Conservation (phyloP, 2,797 vertebrate genomes). For the Myotis pilosus region DNA sequence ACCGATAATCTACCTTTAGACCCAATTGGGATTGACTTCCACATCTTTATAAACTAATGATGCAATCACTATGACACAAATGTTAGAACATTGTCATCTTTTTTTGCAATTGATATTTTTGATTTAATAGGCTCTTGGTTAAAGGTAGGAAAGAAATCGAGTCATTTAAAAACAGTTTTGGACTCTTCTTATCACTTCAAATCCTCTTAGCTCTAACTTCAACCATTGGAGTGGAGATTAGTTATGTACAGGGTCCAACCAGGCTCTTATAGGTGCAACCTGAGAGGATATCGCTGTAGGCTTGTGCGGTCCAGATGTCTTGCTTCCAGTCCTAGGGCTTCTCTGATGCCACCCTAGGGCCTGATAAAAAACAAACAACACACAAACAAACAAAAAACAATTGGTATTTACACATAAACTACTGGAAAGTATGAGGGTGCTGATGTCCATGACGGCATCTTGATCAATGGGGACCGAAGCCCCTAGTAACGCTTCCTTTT, state of each 20-base stretch:
- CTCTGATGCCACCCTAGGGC: not conserved
- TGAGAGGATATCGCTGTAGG: not conserved
- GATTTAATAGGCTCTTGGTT: not conserved
- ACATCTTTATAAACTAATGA: conserved; percentile 12
- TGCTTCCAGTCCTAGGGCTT: not conserved
- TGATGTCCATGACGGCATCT: not conserved
- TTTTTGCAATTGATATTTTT: not conserved
- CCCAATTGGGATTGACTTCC: not conserved
- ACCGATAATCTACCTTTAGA: not conserved
- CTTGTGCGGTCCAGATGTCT: not conserved
- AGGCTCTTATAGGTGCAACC: not conserved
- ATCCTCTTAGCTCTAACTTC: not conserved
- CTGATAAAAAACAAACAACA: not conserved
- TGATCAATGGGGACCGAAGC: not conserved
- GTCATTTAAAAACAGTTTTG: not conserved
- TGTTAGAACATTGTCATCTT: not conserved
- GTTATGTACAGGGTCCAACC: not conserved
- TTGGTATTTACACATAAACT: not conserved
- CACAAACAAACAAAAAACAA: not conserved
- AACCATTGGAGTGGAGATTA: not conserved
- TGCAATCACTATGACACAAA: not conserved
- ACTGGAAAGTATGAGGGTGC: not conserved
- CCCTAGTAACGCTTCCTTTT: not conserved
- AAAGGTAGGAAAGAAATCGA: not conserved
- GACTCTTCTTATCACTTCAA: not conserved